Evolutionary conservation across 2,888 invertebrate species (phyloP), one percentile per base, ranked within the genome.

Genomic region (Azorinus chamasolen): DNA sequence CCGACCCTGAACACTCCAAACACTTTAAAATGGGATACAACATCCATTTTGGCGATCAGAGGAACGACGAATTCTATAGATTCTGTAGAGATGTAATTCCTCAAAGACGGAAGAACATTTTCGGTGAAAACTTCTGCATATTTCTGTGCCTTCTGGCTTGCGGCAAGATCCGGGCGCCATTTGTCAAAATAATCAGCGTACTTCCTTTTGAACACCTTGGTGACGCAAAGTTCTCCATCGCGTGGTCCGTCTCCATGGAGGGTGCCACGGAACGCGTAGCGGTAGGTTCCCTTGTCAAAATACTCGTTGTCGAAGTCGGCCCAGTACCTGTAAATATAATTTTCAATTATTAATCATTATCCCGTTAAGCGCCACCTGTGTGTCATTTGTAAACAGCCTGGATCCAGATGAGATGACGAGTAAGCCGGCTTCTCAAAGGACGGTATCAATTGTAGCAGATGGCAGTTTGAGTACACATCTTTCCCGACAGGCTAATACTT

Each of bases 141-240:
- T 53, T 65, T 55, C 18, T 75, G 68, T 0, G 81, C 32, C 32
- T 81, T 81, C 24, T 69, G 22, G 54, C 81, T 81, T 16, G 81
- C 81, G 8, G 71, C 77, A 4, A 78, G 53, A 39, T 81, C 81
- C 5, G 81, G 81, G 1, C 48, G 43, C 81, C 81, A 81, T 45
- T 71, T 55, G 32, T 81, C 75, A 22, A 81, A 81, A 37, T 72
- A 72, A 24, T 72, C 71, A 5, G 81, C 69, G 45, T 65, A 81
- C 58, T 78, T 54, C 32, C 62, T 74, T 55, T 81, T 81, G 65
- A 81, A 78, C 39, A 75, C 81, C 55, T 81, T 81, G 2, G 81
- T 75, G 3, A 81, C 81, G 48, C 81, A 81, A 1, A 72, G 45
- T 37, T 43, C 63, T 1, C 81, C 81, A 53, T 81, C 78, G 16